Percentiles rank a stretch among this genome's conserved stretches.
Conservation (phyloP, 2,797 vertebrate genomes). For the Enteromius trimaculatus region DNA sequence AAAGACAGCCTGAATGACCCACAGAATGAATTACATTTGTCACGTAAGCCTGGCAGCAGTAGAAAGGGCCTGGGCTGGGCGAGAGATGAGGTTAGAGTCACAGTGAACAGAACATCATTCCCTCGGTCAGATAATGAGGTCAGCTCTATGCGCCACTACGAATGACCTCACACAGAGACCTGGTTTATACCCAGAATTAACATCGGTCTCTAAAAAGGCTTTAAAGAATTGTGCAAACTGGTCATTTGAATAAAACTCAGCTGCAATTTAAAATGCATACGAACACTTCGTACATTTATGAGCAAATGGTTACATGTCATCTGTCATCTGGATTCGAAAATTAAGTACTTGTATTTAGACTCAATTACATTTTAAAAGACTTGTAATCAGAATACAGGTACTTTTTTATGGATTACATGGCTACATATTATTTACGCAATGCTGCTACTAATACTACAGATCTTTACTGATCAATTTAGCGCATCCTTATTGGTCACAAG, state of each 20-base stretch:
- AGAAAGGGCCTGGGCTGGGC: background rate
- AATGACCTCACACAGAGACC: conserved; percentile 6
- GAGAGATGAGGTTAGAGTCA: conserved; percentile 40
- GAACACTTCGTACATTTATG: background rate
- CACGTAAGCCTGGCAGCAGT: conserved; percentile 22
- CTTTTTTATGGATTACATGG: too few species aligned
- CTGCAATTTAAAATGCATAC: background rate
- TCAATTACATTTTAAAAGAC: background rate
- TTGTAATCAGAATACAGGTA: too few species aligned
- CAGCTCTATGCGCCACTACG: background rate
- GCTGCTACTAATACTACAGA: too few species aligned
- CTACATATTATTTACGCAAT: too few species aligned
- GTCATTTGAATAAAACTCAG: background rate
- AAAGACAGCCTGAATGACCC: conserved; percentile 23
- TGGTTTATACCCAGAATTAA: conserved; percentile 8
- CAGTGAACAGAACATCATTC: conserved; percentile 40
- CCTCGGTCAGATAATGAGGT: conserved; percentile 30
- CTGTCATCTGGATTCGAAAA: background rate
- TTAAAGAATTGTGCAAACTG: background rate
- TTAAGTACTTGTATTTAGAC: background rate
- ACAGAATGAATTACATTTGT: conserved; percentile 39
- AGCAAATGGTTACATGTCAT: background rate
- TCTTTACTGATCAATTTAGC: background rate
- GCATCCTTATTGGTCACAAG: background rate
- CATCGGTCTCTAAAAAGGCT: background rate